phyloP scores from a whole-genome alignment of 2,113 vertebrate genomes.

The Brienomyrus brachyistius region DNA sequence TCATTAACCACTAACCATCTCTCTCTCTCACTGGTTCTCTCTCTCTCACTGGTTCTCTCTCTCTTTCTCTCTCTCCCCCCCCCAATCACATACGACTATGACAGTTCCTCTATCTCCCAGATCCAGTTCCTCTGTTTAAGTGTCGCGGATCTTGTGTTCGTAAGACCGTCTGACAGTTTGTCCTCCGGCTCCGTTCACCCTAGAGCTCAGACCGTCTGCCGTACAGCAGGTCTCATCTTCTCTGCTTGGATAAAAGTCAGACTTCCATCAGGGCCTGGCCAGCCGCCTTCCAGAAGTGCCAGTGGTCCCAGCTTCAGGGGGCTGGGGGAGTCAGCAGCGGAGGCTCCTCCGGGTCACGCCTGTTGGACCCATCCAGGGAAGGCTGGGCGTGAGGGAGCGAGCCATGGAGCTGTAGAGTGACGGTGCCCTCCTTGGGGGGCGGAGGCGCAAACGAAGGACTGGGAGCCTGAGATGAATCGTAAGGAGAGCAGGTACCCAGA shows the following conservation, averaged over 20 bases:
- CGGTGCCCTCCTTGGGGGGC: constrained; percentile 26
- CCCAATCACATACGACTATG: constrained; percentile 45
- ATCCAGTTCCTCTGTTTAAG: constrained; percentile 66
- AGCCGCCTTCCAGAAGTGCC: background rate
- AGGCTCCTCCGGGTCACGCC: constrained; percentile 24
- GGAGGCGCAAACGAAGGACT: constrained; percentile 38
- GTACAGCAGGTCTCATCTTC: background rate
- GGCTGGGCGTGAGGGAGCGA: constrained; percentile 38
- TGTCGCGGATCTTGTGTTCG: constrained; percentile 54
- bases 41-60: constrained; percentile 1
- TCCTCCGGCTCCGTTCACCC: background rate
- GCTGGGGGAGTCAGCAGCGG: background rate
- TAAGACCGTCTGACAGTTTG: constrained; percentile 12
- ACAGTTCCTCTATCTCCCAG: constrained; percentile 67
- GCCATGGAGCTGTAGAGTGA: constrained; percentile 52
- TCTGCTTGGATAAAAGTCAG: background rate
- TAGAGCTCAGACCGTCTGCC: background rate
- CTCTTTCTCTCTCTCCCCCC: constrained; percentile 3
- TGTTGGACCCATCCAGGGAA: constrained; percentile 21
- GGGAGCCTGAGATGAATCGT: constrained; percentile 53
- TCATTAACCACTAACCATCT: constrained; percentile 41
- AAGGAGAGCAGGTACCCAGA: constrained; percentile 45
- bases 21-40: constrained; percentile 9
- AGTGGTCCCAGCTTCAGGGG: background rate
- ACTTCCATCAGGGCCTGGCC: background rate